phyloP scores from a whole-genome alignment of 2,797 vertebrate genomes.

The Corythornis leucogaster region DNA sequence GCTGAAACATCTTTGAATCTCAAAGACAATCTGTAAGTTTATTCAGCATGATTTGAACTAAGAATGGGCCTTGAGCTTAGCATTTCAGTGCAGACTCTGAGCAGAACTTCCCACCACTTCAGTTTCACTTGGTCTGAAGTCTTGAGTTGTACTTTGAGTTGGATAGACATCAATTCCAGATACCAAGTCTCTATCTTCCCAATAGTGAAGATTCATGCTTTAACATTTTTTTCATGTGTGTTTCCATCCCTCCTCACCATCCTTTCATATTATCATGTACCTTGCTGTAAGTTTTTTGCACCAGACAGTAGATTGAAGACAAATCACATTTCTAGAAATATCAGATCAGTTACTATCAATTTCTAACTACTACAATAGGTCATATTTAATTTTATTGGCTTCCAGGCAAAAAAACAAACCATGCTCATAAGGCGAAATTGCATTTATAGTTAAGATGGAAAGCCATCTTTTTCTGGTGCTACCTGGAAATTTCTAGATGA shows the following conservation, averaged over 20 bases:
- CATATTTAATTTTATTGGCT: background rate
- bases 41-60: background rate
- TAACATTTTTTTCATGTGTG: fast-evolving
- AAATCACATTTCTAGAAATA: background rate
- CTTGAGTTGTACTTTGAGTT: background rate
- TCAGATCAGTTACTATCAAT: background rate
- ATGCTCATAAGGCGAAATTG: background rate
- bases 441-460: background rate
- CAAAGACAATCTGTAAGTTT: background rate
- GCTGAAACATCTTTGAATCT: background rate
- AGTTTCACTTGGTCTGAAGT: background rate
- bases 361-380: background rate
- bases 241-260: fast-evolving
- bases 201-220: background rate
- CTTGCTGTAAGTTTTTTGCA: background rate
- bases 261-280: background rate
- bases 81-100: background rate
- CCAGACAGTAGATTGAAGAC: background rate
- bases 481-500: background rate
- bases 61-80: background rate
- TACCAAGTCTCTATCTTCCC: background rate
- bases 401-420: background rate
- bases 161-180: background rate
- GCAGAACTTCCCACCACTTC: background rate
- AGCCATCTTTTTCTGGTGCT: background rate